Evolutionary conservation across 2,888 invertebrate genomes (phyloP).

Genomic region (Callyntrura sp.): DNA sequence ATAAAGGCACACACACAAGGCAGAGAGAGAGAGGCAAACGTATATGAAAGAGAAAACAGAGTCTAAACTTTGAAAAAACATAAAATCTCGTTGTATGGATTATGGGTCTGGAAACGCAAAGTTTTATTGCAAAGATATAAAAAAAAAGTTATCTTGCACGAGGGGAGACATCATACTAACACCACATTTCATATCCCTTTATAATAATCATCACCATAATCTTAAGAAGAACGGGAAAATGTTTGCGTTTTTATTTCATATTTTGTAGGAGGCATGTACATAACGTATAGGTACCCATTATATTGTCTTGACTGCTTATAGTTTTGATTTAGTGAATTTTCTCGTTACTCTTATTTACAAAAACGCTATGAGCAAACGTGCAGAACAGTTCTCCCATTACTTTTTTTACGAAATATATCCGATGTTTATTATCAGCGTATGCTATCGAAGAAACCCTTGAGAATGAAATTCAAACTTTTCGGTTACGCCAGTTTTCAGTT

Average conservation of each 20-base stretch:
- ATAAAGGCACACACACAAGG: not conserved
- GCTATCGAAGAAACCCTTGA: not conserved
- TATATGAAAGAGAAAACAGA: not conserved
- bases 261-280: too few species aligned
- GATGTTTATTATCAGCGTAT: constrained; percentile 17
- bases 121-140: constrained; percentile 30
- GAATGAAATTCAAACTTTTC: too few species aligned
- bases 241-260: constrained; percentile 27
- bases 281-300: too few species aligned
- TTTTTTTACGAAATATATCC: constrained; percentile 19
- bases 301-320: too few species aligned
- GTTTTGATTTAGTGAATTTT: too few species aligned
- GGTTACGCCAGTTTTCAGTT: not conserved
- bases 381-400: too few species aligned
- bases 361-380: too few species aligned
- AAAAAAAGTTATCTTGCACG: not conserved
- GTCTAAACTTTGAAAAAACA: constrained; percentile 3
- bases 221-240: constrained; percentile 5
- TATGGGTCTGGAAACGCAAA: constrained; percentile 28
- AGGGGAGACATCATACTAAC: not conserved
- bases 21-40: not conserved
- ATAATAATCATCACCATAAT: constrained; percentile 13
- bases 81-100: constrained; percentile 10
- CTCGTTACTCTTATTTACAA: too few species aligned
- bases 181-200: not conserved